Evolutionary conservation across 2,888 invertebrate genomes (phyloP).

Genomic region (Eupeodes luniger): DNA sequence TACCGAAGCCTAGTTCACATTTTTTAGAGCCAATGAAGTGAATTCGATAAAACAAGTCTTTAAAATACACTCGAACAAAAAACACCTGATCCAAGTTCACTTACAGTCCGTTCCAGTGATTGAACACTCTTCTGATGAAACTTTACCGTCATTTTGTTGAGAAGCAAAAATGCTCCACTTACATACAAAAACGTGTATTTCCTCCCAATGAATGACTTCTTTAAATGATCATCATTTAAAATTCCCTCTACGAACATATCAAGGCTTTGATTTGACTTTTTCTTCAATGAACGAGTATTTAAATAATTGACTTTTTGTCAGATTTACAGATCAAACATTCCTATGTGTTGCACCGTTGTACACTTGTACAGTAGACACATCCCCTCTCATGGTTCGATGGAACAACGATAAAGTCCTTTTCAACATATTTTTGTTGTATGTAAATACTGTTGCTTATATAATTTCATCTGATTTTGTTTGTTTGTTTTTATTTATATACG

Average conservation of each 20-base stretch:
- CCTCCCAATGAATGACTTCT: too few relatives aligned
- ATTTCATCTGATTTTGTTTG: constrained; percentile 50
- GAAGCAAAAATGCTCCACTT: too few relatives aligned
- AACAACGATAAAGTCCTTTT: constrained; percentile 42
- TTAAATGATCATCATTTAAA: neutral
- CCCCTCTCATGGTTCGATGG: neutral
- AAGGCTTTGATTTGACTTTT: neutral
- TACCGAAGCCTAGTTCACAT: too few relatives aligned
- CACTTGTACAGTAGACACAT: too few relatives aligned
- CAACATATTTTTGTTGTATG: neutral
- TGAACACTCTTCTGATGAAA: too few relatives aligned
- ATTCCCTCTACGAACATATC: neutral
- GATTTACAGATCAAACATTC: constrained; percentile 1
- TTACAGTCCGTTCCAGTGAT: too few relatives aligned
- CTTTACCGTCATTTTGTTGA: too few relatives aligned
- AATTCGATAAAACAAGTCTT: too few relatives aligned
- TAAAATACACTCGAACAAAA: too few relatives aligned
- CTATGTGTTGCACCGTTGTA: neutral
- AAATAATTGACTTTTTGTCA: neutral
- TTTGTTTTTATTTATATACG: constrained; percentile 2
- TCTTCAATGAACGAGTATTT: neutral
- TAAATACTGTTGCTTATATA: neutral
- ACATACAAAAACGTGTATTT: too few relatives aligned
- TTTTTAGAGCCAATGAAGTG: too few relatives aligned
- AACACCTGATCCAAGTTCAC: too few relatives aligned